Conservation (phyloP, 2,888 invertebrate species). For the Drosophila stalkeri region DNA sequence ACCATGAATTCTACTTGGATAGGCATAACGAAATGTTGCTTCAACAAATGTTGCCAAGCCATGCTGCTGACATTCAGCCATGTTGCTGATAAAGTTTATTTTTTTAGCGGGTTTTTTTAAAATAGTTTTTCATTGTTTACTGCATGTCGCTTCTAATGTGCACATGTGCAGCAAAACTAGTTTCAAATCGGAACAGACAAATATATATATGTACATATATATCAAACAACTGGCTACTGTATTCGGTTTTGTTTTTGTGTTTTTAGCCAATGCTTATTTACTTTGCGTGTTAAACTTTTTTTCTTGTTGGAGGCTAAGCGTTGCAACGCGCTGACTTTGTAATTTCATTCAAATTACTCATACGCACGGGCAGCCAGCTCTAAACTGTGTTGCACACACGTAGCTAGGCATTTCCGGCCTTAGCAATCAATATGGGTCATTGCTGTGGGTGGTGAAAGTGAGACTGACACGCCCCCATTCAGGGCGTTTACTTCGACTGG, state of each 20-base stretch:
- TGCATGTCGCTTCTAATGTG: slow-evolving; percentile 47
- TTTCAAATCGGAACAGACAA: slow-evolving; percentile 57
- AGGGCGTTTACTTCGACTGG: slow-evolving; percentile 11
- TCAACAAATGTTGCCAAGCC: slow-evolving; percentile 37
- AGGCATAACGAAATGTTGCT: slow-evolving; percentile 1
- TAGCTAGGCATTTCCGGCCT: slow-evolving; percentile 49
- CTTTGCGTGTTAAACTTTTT: slow-evolving; percentile 23
- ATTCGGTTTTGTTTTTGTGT: slow-evolving; percentile 21
- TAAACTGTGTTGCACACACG: slow-evolving; percentile 11
- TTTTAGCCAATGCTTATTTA: slow-evolving; percentile 11
- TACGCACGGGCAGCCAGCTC: slow-evolving; percentile 52
- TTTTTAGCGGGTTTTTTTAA: slow-evolving; percentile 26
- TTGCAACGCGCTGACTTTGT: slow-evolving; percentile 66
- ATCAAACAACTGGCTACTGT: slow-evolving; percentile 22
- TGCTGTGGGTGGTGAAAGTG: slow-evolving; percentile 67
- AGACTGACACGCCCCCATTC: slow-evolving; percentile 21
- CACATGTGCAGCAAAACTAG: slow-evolving; percentile 77
- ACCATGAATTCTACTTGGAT: not conserved
- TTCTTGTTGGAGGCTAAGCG: slow-evolving; percentile 62
- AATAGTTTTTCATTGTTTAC: slow-evolving; percentile 22
- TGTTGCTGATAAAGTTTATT: slow-evolving; percentile 14
- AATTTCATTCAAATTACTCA: slow-evolving; percentile 74
- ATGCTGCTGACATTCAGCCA: slow-evolving; percentile 49
- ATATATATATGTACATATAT: not conserved
- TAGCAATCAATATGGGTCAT: slow-evolving; percentile 65